Evolutionary conservation across 2,113 vertebrate genomes (phyloP), one percentile per base, ranked within the genome.

Genomic region (Orcinus orca): DNA sequence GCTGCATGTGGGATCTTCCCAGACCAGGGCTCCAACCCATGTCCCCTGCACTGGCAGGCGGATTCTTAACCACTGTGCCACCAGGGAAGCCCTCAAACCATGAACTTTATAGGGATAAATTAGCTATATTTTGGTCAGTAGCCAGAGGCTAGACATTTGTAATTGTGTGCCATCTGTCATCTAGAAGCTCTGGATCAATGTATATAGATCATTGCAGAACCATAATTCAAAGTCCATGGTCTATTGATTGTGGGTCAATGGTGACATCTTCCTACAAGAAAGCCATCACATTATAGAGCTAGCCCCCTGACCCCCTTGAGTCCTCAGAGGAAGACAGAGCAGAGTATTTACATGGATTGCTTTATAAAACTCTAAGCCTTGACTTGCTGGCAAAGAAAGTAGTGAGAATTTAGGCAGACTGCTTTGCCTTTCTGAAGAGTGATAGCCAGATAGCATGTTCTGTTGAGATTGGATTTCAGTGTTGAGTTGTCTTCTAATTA

Each of bases 381-480:
- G 55, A 81, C 73, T 79, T 96, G 84, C 63, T 92, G 92, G 87
- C 29, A 31, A 71, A 67, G 85, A 53, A 77, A 73, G 17, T n/a
- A 58, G 89, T 60, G 15, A 26, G 91, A 58, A 81, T 94, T 85
- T 38, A 88, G 50, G 67, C 70, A 12, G 79, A 58, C 25, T 29
- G 47, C 38, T 79, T 77, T 53, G 84, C 92, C 47, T 74, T 92
- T 94, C 76, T 36, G 41, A 90, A 88, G 84, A 85, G n/a, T 17
- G 67, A 63, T 63, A 67, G 67, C 33, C 53, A 71, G 93, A 85
- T 65, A 68, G 47, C 15, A 25, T 55, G 36, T 89, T 81, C 60
- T 55, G 23, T 33, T 89, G 68, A 80, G 88, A 63, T 18, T 96
- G 92, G 85, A 76, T 93, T 94, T 94, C 88, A 93, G 91, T 31